phyloP scores from a whole-genome alignment of 2,888 invertebrate genomes.

The Lochmaea crataegi region DNA sequence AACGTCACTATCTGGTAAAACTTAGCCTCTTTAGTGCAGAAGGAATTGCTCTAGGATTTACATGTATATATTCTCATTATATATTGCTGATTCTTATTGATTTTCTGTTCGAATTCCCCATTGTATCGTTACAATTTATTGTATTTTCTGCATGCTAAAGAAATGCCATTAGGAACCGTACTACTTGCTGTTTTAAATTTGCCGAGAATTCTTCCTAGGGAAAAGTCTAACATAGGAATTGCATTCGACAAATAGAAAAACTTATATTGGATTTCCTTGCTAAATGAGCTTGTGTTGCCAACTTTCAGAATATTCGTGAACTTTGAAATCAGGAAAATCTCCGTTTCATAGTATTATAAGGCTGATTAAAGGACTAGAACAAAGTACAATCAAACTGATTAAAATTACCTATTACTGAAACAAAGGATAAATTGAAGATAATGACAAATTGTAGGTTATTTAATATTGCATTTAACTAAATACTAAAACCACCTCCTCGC shows the following conservation, averaged over 20 bases:
- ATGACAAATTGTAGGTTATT: too few relatives aligned
- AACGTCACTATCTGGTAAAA: too few relatives aligned
- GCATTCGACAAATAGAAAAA: slow-evolving; percentile 41
- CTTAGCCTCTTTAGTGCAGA: too few relatives aligned
- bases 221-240: slow-evolving; percentile 36
- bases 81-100: neutral
- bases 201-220: slow-evolving; percentile 30
- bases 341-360: neutral
- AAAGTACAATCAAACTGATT: neutral
- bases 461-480: too few relatives aligned
- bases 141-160: neutral
- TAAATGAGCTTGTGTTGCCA: slow-evolving; percentile 20
- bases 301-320: slow-evolving; percentile 13
- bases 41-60: too few relatives aligned
- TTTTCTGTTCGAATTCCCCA: neutral
- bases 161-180: slow-evolving; percentile 37
- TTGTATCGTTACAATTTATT: neutral
- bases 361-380: neutral
- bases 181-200: slow-evolving; percentile 43
- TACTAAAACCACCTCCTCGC: too few relatives aligned
- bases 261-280: slow-evolving; percentile 38
- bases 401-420: too few relatives aligned
- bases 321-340: slow-evolving; percentile 20
- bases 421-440: too few relatives aligned
- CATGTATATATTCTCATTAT: too few relatives aligned